These are phyloP conservation scores for Xylocampa areola DNA, from an alignment of 2,888 invertebrate genomes.

Conservation along the genomic window DNA sequence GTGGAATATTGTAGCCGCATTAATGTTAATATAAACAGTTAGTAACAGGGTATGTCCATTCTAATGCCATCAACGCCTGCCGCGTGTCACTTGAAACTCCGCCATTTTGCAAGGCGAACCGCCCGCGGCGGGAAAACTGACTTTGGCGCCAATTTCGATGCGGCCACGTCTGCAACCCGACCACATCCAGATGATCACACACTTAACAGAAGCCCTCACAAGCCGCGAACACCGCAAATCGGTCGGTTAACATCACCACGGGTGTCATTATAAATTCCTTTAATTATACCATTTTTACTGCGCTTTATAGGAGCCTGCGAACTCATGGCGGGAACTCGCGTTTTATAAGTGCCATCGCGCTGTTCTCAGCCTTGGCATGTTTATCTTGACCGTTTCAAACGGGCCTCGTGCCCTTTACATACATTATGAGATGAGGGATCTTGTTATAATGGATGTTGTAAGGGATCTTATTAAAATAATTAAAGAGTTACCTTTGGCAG, in stretches of 20 bases:
- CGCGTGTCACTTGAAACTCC: conserved; percentile 86
- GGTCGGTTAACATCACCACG: conserved; percentile 64
- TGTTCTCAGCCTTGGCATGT: conserved; percentile 77
- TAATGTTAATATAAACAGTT: conserved; percentile 28
- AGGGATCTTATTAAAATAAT: conserved; percentile 57
- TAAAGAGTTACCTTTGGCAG: conserved; percentile 87
- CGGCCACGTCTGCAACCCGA: conserved; percentile 72
- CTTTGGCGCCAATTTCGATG: conserved; percentile 88
- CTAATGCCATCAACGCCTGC: conserved; percentile 66
- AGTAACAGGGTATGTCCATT: conserved; percentile 70
- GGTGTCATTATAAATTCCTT: conserved; percentile 84
- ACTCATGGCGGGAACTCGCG: conserved; percentile 69
- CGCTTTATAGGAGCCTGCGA: conserved; percentile 72
- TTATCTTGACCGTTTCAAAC: conserved; percentile 64
- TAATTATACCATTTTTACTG: conserved; percentile 85
- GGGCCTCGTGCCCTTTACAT: conserved; percentile 40
- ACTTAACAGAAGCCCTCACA: conserved; percentile 41
- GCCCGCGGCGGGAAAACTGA: conserved; percentile 87
- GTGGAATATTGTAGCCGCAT: conserved; percentile 21
- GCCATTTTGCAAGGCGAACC: conserved; percentile 89
- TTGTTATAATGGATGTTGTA: conserved; percentile 17
- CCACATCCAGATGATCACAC: conserved; percentile 65
- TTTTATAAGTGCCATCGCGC: conserved; percentile 75
- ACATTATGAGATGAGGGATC: conserved; percentile 30
- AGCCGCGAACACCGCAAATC: conserved; percentile 65